These are phyloP conservation scores for Dyspetes luteomarginatus DNA, from an alignment of 2,888 invertebrate species.

Conservation along the genomic window DNA sequence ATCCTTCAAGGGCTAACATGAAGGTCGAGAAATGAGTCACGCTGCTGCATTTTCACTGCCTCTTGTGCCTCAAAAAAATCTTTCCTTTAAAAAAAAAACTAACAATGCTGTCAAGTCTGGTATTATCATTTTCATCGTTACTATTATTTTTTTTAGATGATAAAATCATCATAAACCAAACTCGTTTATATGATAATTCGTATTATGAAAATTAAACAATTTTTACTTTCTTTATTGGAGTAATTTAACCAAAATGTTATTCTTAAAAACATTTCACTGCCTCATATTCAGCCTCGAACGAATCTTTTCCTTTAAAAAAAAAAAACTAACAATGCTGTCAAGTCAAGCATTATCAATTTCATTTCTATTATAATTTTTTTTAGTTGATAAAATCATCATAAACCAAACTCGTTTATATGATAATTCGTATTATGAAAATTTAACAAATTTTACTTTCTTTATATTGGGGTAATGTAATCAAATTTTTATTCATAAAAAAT, in stretches of 20 bases:
- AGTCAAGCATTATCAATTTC: not conserved
- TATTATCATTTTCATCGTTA: not conserved
- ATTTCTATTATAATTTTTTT: not conserved
- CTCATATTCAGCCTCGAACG: not conserved
- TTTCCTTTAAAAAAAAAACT: not conserved
- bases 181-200: not conserved
- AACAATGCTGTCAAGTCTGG: not conserved
- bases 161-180: not conserved
- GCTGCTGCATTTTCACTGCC: not conserved
- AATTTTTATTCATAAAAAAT: too few species aligned
- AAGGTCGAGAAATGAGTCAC: conserved; percentile 8
- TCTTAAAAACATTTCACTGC: too few species aligned
- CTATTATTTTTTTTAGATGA: not conserved
- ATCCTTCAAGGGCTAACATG: not conserved
- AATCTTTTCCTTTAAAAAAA: not conserved
- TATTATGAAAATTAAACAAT: not conserved
- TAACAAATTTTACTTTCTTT: not conserved
- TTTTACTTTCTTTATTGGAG: not conserved
- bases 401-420: not conserved
- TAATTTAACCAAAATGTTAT: too few species aligned
- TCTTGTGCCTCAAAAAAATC: not conserved
- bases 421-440: not conserved
- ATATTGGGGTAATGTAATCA: too few species aligned
- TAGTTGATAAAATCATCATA: not conserved
- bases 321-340: not conserved